A percentile compares a stretch with the other conserved stretches of the same genome.
phyloP scores from a whole-genome alignment of 2,888 invertebrate species.

The Scaptodrosophila latifasciaeformis region DNA sequence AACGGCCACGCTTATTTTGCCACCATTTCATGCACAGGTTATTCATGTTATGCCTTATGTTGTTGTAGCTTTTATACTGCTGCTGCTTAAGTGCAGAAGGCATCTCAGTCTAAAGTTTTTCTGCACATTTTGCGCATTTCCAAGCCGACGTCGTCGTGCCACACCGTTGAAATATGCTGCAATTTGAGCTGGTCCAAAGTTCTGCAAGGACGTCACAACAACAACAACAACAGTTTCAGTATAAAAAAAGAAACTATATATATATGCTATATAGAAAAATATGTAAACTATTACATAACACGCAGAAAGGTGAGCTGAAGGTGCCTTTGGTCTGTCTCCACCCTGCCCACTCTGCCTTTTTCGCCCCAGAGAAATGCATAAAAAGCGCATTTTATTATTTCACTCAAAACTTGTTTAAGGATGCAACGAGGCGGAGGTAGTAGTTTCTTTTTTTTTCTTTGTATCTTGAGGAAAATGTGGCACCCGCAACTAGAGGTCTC shows the following conservation, averaged over 20 bases:
- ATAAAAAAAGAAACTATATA: neutral
- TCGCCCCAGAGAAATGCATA: constrained; percentile 43
- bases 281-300: constrained; percentile 57
- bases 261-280: too few species aligned
- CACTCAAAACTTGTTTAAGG: constrained; percentile 65
- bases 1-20: constrained; percentile 9
- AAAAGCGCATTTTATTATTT: constrained; percentile 65
- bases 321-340: neutral
- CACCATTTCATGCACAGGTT: constrained; percentile 51
- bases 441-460: constrained; percentile 18
- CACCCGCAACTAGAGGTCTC: too few species aligned
- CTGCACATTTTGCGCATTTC: constrained; percentile 32
- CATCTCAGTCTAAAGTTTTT: constrained; percentile 33
- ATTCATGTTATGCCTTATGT: constrained; percentile 45
- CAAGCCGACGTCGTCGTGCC: too few species aligned
- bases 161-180: constrained; percentile 55
- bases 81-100: constrained; percentile 38
- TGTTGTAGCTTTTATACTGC: too few species aligned
- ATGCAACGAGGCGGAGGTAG: constrained; percentile 35
- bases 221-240: constrained; percentile 5
- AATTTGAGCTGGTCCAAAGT: constrained; percentile 26
- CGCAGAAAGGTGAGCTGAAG: too few species aligned
- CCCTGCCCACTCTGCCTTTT: neutral
- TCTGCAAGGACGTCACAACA: constrained; percentile 46
- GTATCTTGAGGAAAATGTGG: constrained; percentile 32